These are phyloP conservation scores for Agriopis marginaria DNA, from an alignment of 2,888 invertebrate genomes.

Conservation along the genomic window DNA sequence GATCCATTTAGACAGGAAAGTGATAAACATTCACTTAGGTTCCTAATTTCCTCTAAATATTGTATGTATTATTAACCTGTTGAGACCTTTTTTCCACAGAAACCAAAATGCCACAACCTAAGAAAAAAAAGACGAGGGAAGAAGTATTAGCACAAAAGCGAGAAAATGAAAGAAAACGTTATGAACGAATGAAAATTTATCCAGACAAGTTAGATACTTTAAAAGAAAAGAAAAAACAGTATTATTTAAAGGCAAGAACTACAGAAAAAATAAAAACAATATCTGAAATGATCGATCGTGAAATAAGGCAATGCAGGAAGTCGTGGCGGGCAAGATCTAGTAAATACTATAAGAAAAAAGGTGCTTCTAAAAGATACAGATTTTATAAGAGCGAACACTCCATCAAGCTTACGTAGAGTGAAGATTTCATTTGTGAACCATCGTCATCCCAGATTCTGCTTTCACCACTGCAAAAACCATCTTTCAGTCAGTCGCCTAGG, in stretches of 20 bases:
- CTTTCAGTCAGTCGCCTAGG: no score
- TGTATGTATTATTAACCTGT: conserved; percentile 8
- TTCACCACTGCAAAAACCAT: no score
- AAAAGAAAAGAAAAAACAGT: conserved; percentile 12
- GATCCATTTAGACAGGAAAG: conserved; percentile 26
- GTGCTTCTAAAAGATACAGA: conserved; percentile 8
- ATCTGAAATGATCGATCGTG: conserved; percentile 19
- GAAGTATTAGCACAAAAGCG: conserved; percentile 25
- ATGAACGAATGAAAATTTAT: conserved; percentile 32
- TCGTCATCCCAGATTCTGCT: no score
- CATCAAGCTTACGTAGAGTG: no score
- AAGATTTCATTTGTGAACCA: no score
- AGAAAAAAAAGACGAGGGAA: conserved; percentile 21
- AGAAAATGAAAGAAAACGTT: conserved; percentile 32
- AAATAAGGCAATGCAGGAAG: no score
- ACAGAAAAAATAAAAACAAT: conserved; percentile 23
- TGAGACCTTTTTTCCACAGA: conserved; percentile 13
- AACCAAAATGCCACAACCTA: conserved; percentile 36
- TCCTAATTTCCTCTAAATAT: conserved; percentile 13
- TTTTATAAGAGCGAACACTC: no score
- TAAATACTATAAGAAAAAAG: no score
- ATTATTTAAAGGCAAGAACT: conserved; percentile 4
- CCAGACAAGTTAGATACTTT: conserved; percentile 23
- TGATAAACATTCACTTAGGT: conserved; percentile 21
- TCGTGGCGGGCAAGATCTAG: no score